Conservation (phyloP, 2,888 invertebrate species). For the Erebia epiphron region DNA sequence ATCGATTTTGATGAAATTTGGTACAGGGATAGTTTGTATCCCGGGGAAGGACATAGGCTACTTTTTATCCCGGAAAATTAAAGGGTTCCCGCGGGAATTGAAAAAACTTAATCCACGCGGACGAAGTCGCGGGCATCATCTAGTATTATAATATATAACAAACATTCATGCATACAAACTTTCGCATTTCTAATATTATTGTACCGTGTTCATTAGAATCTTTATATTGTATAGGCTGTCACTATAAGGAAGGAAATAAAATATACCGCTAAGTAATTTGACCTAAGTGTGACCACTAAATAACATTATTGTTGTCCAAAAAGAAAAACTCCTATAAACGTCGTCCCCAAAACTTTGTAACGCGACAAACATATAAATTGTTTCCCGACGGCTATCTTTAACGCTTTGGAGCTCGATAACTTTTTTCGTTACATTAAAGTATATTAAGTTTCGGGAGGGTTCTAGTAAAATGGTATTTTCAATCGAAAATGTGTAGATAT, state of each 20-base stretch:
- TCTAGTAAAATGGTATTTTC: neutral
- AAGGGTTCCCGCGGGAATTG: no score
- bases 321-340: constrained; percentile 24
- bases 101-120: no score
- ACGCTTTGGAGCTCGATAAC: constrained; percentile 24
- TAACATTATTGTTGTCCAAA: constrained; percentile 21
- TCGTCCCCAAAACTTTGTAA: constrained; percentile 56
- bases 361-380: constrained; percentile 74
- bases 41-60: no score
- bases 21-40: no score
- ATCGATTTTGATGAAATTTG: no score
- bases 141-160: no score
- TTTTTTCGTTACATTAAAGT: constrained; percentile 23
- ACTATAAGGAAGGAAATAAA: neutral
- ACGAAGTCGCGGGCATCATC: no score
- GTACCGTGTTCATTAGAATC: no score
- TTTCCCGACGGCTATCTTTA: constrained; percentile 62
- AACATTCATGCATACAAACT: no score
- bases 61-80: no score
- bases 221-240: no score
- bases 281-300: constrained; percentile 20
- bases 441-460: constrained; percentile 1
- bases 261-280: neutral
- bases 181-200: no score
- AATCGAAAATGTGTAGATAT: neutral